Base-by-base conservation (phyloP, 2,888 invertebrate genomes). In the Phalangium opilio region DNA sequence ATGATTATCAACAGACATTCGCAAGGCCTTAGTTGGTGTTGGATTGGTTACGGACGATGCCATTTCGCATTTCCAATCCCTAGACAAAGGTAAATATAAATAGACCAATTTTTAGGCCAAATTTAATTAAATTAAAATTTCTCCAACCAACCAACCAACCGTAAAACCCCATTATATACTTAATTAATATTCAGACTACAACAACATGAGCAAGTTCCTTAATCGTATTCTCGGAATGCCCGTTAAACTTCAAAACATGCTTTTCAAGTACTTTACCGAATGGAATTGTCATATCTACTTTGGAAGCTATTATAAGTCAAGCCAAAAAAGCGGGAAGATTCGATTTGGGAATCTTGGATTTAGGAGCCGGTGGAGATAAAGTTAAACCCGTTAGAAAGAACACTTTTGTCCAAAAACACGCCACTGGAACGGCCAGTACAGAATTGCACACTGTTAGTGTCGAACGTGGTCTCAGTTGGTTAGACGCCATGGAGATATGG, bases 241-340 rank as follows among this genome's bases (percentile, higher is more conserved):
- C 0, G 96, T 98, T 3, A 86, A 89, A 44, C 70, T 96, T 44
- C 98, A 98, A 70, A 99, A 99, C 70, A 75, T 87, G 42, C 70
- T 99, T 2, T 98, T 99, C 70, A 83, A 89, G 62, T 99, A 95
- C 69, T 99, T 98, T 69, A 90, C 90, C 0, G 90, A 93, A n/a
- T n/a, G n/a, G n/a, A n/a, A n/a, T n/a, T n/a, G n/a, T n/a, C n/a
- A n/a, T n/a, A n/a, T n/a, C n/a, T 62, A 95, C 95, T 0, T 73
- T 98, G 52, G 76, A 81, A 18, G 87, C 90, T 1, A 85, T 96
- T 48, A 81, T 98, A 56, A 76, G 80, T 48, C 85, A 90, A 67
- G 96, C 96, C 52, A 84, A 93, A 63, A 81, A 87, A 59, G 81
- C 83, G 57, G 96, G 96, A 0, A 78, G 89, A 35, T 98, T 91